Percentiles rank a stretch among this genome's conserved stretches.
Evolutionary conservation across 2,797 vertebrate genomes (phyloP).

Genomic region (Pitangus sulphuratus): DNA sequence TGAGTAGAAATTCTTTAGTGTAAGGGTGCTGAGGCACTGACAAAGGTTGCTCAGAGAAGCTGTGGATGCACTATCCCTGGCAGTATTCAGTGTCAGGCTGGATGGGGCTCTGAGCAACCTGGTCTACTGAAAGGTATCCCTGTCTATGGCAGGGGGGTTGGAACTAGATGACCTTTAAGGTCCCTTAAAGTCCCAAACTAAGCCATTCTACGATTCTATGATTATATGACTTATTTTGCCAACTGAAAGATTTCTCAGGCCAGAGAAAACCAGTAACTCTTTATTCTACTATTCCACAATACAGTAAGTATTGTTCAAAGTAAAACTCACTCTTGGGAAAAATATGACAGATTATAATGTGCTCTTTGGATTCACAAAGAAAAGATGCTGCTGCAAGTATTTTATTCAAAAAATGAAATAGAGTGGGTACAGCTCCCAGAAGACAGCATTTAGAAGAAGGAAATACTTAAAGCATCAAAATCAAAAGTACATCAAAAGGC

Average conservation of each 20-base stretch:
- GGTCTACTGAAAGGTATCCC: not conserved
- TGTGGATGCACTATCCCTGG: no score
- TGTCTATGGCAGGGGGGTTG: not conserved
- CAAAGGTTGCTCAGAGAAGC: not conserved
- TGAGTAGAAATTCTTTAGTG: not conserved
- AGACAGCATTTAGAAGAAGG: slow-evolving; percentile 44
- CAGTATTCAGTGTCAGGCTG: not conserved
- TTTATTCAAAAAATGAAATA: slow-evolving; percentile 33
- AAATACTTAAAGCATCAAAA: slow-evolving; percentile 62
- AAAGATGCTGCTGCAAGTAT: not conserved
- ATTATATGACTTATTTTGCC: not conserved
- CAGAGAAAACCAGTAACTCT: not conserved
- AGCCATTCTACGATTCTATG: not conserved
- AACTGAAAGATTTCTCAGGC: not conserved
- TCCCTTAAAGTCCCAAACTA: not conserved
- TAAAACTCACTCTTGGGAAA: slow-evolving; percentile 15
- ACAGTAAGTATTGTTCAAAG: not conserved
- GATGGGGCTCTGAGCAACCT: not conserved
- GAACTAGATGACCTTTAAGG: not conserved
- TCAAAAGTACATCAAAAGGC: slow-evolving; percentile 56
- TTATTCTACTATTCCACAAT: not conserved
- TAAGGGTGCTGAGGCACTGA: not conserved
- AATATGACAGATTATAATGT: not conserved
- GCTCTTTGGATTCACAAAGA: not conserved
- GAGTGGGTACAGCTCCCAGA: slow-evolving; percentile 13